phyloP scores from a whole-genome alignment of 2,113 vertebrate species.

The Pluvianellus socialis region DNA sequence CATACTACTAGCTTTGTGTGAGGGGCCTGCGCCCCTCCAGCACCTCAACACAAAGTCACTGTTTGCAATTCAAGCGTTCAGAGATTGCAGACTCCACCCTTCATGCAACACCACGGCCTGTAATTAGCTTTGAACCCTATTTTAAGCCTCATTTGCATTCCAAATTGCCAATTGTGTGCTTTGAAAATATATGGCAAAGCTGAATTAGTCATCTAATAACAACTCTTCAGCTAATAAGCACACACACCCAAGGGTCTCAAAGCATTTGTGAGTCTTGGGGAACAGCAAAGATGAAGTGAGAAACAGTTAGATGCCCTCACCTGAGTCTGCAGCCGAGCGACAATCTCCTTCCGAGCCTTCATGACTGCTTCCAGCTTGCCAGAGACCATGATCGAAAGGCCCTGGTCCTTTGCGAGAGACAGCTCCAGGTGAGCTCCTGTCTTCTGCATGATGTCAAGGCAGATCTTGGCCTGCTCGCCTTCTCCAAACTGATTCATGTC shows the following conservation, averaged over 20 bases:
- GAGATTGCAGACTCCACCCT: slow-evolving; percentile 20
- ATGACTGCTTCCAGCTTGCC: slow-evolving; percentile 97
- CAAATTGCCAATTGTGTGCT: slow-evolving; percentile 5
- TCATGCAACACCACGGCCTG: neutral
- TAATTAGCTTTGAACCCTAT: slow-evolving; percentile 59
- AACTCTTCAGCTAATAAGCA: neutral
- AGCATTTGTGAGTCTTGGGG: neutral
- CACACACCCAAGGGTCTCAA: slow-evolving; percentile 21
- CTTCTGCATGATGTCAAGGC: slow-evolving; percentile 99
- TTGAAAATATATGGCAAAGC: slow-evolving; percentile 29
- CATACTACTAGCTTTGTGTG: neutral
- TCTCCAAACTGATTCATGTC: slow-evolving; percentile 99
- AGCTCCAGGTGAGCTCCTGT: slow-evolving; percentile 97
- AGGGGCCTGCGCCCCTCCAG: neutral
- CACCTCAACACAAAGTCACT: neutral
- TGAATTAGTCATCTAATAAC: slow-evolving; percentile 56
- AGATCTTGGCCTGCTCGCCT: slow-evolving; percentile 98
- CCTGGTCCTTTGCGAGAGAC: slow-evolving; percentile 98
- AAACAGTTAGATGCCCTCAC: slow-evolving; percentile 68
- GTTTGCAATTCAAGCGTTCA: neutral
- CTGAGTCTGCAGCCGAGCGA: slow-evolving; percentile 98
- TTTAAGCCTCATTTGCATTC: slow-evolving; percentile 50
- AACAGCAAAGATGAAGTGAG: neutral
- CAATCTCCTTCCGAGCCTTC: slow-evolving; percentile 99
- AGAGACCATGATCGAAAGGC: slow-evolving; percentile 99